Percentiles rank a stretch among this genome's conserved stretches.
These are phyloP conservation scores for Brachynemurus nebulosus DNA, from an alignment of 2,888 invertebrate genomes.

Conservation along the genomic window DNA sequence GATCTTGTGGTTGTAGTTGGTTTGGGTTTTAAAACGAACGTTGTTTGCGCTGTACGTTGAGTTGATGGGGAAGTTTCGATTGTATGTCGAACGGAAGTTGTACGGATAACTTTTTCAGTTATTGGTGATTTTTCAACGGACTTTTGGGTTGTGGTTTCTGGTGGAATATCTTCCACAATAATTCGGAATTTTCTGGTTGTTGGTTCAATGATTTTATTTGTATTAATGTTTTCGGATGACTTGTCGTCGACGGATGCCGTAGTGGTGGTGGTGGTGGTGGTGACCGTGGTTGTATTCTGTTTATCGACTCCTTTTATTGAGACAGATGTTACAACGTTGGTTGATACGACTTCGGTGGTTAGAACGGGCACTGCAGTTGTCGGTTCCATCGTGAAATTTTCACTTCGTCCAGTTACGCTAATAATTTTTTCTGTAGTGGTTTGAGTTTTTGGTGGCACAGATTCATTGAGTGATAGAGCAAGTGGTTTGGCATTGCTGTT, in stretches of 20 bases:
- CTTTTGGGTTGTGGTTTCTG: constrained; percentile 26
- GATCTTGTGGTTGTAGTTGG: too few species aligned
- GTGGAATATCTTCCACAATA: constrained; percentile 17
- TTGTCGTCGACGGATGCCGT: background rate
- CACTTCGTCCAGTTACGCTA: background rate
- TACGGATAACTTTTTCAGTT: too few species aligned
- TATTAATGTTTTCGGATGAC: background rate
- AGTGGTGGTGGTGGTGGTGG: too few species aligned
- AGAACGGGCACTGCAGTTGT: constrained; percentile 31
- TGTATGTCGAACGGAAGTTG: too few species aligned
- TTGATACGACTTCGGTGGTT: constrained; percentile 36
- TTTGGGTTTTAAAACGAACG: constrained; percentile 22
- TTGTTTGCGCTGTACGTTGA: constrained; percentile 30
- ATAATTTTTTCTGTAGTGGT: background rate
- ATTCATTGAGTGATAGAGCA: too few species aligned
- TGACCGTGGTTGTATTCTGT: background rate
- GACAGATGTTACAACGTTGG: constrained; percentile 38
- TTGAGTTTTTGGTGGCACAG: background rate
- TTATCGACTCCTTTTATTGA: constrained; percentile 30
- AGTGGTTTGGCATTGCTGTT: too few species aligned
- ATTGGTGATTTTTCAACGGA: constrained; percentile 29
- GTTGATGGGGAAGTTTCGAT: constrained; percentile 35
- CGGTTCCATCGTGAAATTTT: constrained; percentile 3
- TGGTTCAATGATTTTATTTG: background rate
- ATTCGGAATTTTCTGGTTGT: constrained; percentile 8